Evolutionary conservation across 2,113 vertebrate species (phyloP).

Genomic region (Oreochromis tanganicae): DNA sequence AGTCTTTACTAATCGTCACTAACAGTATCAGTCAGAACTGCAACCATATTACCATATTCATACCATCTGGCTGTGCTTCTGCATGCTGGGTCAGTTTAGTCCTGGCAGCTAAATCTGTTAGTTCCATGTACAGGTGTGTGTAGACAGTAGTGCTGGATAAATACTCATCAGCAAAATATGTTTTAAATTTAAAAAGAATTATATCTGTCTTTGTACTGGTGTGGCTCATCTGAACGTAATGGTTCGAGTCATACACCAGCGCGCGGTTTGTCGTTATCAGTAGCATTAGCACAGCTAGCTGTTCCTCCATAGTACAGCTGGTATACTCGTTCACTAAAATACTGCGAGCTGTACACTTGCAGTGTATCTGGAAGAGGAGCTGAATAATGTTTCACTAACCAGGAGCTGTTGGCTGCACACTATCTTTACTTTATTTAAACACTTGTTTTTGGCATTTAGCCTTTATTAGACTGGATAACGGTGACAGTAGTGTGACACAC

Average conservation of each 20-base stretch:
- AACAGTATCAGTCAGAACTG: background rate
- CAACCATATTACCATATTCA: background rate
- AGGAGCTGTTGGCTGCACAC: background rate
- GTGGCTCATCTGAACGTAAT: background rate
- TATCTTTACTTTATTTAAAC: too few relatives aligned
- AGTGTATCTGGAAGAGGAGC: background rate
- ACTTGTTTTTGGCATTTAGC: too few relatives aligned
- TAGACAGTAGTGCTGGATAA: background rate
- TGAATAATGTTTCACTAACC: background rate
- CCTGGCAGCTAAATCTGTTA: background rate
- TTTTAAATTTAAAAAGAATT: background rate
- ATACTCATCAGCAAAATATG: conserved; percentile 6
- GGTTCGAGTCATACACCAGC: background rate
- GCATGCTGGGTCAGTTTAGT: background rate
- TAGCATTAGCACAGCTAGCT: background rate
- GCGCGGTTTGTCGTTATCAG: background rate
- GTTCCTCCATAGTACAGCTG: background rate
- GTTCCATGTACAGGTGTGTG: background rate
- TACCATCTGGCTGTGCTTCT: background rate
- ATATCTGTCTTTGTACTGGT: background rate
- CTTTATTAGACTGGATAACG: too few relatives aligned
- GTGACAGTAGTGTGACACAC: too few relatives aligned
- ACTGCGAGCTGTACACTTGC: background rate
- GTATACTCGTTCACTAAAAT: background rate
- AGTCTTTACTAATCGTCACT: background rate